Percentiles rank a stretch among this genome's conserved stretches.
These are phyloP conservation scores for Dicaeum eximium DNA, from an alignment of 2,113 vertebrate species.

Conservation along the genomic window DNA sequence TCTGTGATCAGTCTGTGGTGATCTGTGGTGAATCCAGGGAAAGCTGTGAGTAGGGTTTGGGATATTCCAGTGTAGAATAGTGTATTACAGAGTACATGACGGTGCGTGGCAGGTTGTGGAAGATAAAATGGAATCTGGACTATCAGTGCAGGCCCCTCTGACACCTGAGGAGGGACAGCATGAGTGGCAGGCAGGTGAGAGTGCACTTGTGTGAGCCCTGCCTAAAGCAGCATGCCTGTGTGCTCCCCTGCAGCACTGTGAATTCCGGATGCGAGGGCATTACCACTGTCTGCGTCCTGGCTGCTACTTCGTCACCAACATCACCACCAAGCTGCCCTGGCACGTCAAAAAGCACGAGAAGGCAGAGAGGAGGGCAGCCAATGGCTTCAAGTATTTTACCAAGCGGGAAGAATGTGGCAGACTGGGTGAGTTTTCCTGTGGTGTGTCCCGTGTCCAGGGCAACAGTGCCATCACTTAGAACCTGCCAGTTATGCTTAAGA, in stretches of 20 bases:
- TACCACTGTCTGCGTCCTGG: constrained; percentile 94
- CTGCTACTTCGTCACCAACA: constrained; percentile 98
- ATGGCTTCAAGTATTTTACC: constrained; percentile 98
- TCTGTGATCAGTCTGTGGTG: neutral
- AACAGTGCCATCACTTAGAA: neutral
- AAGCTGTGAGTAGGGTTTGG: neutral
- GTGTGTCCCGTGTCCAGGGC: neutral
- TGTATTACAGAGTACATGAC: neutral
- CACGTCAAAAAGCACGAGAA: constrained; percentile 98
- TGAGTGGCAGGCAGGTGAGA: neutral
- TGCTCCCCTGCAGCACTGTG: constrained; percentile 83
- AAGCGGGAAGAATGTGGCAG: constrained; percentile 95
- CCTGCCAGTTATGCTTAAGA: neutral
- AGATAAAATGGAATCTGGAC: neutral
- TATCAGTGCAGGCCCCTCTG: neutral
- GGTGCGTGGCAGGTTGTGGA: neutral
- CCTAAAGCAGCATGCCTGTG: neutral
- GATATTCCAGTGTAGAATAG: fast-evolving
- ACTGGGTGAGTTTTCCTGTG: constrained; percentile 75
- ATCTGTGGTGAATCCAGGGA: neutral
- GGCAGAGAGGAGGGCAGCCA: constrained; percentile 93
- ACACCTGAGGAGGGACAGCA: neutral
- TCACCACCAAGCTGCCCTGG: constrained; percentile 99
- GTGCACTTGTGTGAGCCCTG: fast-evolving
- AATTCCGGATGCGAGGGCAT: constrained; percentile 97